Percentiles rank a stretch among this genome's conserved stretches.
Conservation (phyloP, 2,113 vertebrate species). For the Scortum barcoo region DNA sequence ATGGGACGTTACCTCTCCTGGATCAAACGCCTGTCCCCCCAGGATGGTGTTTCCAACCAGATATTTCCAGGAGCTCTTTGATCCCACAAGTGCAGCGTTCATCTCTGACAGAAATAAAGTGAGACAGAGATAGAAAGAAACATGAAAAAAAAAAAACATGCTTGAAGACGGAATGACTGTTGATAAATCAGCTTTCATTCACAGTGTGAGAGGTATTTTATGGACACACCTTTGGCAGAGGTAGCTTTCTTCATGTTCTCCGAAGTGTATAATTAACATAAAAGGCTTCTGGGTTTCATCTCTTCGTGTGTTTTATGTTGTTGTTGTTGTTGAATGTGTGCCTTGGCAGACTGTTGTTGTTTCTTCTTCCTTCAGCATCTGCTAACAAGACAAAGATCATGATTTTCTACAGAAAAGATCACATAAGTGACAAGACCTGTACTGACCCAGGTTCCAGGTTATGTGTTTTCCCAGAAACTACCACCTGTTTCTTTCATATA, state of each 20-base stretch:
- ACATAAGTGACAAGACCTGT: neutral
- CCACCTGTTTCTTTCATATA: neutral
- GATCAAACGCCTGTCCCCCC: neutral
- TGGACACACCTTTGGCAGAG: slow-evolving; percentile 5
- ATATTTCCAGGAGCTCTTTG: slow-evolving; percentile 9
- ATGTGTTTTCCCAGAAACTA: too few species aligned
- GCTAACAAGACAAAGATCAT: neutral
- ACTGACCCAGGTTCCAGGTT: neutral
- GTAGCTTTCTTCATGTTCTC: slow-evolving; percentile 4
- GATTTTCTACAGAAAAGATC: neutral
- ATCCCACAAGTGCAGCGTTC: slow-evolving; percentile 16
- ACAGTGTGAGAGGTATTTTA: neutral
- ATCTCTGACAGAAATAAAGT: slow-evolving; percentile 28
- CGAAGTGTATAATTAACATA: neutral
- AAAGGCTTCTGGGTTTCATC: neutral
- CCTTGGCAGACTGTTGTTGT: neutral
- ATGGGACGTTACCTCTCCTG: neutral
- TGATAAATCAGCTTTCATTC: neutral
- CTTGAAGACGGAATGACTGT: neutral
- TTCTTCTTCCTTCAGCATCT: neutral
- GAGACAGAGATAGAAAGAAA: neutral
- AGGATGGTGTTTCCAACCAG: slow-evolving; percentile 37
- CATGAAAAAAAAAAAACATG: neutral
- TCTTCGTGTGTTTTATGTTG: neutral
- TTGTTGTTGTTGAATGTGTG: neutral